phyloP scores from a whole-genome alignment of 2,888 invertebrate genomes.

The Amphipoea lucens region DNA sequence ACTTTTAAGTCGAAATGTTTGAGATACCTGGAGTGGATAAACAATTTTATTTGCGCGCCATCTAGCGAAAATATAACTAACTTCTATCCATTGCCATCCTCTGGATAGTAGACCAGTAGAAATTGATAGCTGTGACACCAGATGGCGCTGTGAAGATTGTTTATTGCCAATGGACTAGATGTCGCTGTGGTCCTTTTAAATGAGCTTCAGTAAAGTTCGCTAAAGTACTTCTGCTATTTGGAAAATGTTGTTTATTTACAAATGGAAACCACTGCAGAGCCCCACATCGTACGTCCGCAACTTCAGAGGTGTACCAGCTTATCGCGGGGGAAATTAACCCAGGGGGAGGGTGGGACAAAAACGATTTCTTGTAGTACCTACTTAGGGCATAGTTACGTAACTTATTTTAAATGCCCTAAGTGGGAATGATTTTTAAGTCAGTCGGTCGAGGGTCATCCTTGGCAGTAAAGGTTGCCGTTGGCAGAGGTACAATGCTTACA shows the following conservation, averaged over 20 bases:
- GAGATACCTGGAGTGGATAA: not conserved
- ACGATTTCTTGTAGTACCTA: not conserved
- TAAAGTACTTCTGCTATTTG: not conserved
- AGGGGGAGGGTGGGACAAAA: not conserved
- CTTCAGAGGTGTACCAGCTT: not conserved
- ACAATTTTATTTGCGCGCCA: slow-evolving; percentile 7
- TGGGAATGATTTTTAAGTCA: not conserved
- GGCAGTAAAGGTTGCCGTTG: too few relatives aligned
- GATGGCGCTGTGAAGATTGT: slow-evolving; percentile 33
- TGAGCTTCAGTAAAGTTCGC: not conserved
- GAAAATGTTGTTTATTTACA: not conserved
- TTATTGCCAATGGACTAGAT: slow-evolving; percentile 20
- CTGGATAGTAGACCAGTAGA: not conserved
- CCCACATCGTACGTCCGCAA: not conserved
- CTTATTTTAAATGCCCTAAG: not conserved
- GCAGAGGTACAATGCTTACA: not conserved
- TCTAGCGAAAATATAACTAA: slow-evolving; percentile 14
- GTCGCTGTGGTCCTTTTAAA: slow-evolving; percentile 13
- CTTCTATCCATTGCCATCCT: too few relatives aligned
- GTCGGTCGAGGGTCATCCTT: too few relatives aligned
- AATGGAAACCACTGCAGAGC: not conserved
- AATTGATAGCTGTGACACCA: not conserved
- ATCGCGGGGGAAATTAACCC: not conserved
- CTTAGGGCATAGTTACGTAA: not conserved
- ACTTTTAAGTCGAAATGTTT: too few relatives aligned